phyloP scores from a whole-genome alignment of 2,797 vertebrate species.

The Austrolebias charrua region DNA sequence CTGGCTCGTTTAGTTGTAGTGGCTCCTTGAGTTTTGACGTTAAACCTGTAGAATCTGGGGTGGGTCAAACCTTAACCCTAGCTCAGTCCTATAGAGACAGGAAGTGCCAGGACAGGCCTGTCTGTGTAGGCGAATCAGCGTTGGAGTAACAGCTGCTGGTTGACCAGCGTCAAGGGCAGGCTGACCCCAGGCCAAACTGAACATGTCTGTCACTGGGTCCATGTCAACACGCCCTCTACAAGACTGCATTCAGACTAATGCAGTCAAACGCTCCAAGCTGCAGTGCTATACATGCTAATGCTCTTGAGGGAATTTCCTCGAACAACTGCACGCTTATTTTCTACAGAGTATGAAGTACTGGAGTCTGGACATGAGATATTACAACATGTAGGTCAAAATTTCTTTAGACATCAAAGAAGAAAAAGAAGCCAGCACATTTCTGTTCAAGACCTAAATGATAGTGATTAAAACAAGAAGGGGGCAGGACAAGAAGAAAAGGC shows the following conservation, averaged over 20 bases:
- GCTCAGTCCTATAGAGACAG: conserved; percentile 56
- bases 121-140: conserved; percentile 38
- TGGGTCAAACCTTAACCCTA: conserved; percentile 30
- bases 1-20: conserved; percentile 53
- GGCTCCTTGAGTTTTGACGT: no score
- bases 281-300: conserved; percentile 60
- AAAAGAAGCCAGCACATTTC: not conserved
- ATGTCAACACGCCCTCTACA: conserved; percentile 48
- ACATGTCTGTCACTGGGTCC: conserved; percentile 61
- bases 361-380: conserved; percentile 17
- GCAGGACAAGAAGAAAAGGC: conserved; percentile 2
- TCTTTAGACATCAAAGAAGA: conserved; percentile 25
- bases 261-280: conserved; percentile 54
- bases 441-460: not conserved
- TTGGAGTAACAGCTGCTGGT: conserved; percentile 73
- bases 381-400: conserved; percentile 14
- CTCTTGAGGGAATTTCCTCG: conserved; percentile 30
- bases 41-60: conserved; percentile 41
- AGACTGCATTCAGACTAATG: conserved; percentile 55
- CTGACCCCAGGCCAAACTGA: conserved; percentile 50
- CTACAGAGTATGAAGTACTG: not conserved
- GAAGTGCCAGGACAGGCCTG: conserved; percentile 36
- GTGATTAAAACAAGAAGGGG: conserved; percentile 5
- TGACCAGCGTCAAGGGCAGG: conserved; percentile 50
- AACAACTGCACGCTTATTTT: conserved; percentile 28